Conservation (phyloP, 2,797 vertebrate species). For the Schizopygopsis pylzovi region DNA sequence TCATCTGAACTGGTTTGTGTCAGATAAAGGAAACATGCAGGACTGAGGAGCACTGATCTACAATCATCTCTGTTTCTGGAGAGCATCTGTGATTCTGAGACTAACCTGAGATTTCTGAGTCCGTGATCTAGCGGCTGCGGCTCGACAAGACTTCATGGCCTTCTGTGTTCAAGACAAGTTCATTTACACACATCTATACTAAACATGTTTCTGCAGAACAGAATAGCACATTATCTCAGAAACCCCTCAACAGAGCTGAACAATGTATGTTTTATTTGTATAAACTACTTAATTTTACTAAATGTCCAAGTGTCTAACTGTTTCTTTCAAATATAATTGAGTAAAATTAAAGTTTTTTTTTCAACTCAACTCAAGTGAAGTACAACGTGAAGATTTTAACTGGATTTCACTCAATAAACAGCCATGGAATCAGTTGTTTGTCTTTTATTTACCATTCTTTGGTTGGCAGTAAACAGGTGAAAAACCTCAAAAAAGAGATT, state of each 20-base stretch:
- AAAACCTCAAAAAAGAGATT: too few species aligned
- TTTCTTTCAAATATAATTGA: background rate
- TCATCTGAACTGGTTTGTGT: background rate
- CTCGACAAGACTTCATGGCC: background rate
- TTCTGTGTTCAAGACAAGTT: background rate
- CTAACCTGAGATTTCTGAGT: background rate
- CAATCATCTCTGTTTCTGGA: background rate
- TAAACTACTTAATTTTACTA: too few species aligned
- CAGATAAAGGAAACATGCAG: background rate
- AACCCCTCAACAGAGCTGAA: background rate
- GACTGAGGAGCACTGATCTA: background rate
- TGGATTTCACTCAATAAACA: too few species aligned
- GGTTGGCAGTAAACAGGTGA: too few species aligned
- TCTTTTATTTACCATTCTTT: too few species aligned
- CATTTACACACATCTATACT: background rate
- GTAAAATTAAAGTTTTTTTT: too few species aligned
- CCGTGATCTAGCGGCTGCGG: background rate
- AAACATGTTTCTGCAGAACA: background rate
- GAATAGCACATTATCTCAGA: background rate
- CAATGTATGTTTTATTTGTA: background rate
- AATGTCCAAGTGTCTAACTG: background rate
- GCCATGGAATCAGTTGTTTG: too few species aligned
- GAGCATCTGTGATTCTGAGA: background rate
- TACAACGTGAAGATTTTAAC: too few species aligned
- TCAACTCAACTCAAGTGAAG: too few species aligned